Evolutionary conservation across 2,113 vertebrate genomes (phyloP), one percentile per base, ranked within the genome.

Genomic region (Geococcyx californianus): DNA sequence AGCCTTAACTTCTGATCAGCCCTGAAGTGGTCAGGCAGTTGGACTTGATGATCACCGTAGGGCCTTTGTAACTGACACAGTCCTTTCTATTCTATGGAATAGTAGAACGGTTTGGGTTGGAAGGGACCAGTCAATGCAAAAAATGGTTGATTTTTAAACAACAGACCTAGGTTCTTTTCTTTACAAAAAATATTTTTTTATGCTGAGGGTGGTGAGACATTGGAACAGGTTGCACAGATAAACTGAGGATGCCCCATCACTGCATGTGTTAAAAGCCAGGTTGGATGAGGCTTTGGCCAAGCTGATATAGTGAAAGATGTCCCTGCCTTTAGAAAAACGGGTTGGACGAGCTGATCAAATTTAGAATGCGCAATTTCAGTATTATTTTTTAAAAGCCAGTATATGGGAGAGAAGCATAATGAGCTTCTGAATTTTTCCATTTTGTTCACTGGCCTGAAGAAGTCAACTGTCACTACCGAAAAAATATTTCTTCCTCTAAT

Each of bases 311-410:
- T 40, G 13, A 56, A 83, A 33, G 7, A 23, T 36, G 14, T 23
- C 25, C 25, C 20, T 31, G n/a, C 6, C 10, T 31, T 24, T 0
- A 2, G n/a, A n/a, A 63, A 11, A 4, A n/a, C 16, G 5, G 25
- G 8, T 5, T 68, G 47, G 31, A 80, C 52, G 40, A 73, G 19
- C 17, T 34, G 38, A 67, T 52, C 29, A 79, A 79, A 72, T 3
- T 16, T 3, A 66, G 19, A 90, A 60, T 62, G n/a, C 7, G 74
- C 11, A 4, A 17, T 58, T 83, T 89, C 14, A 45, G 21, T 25
- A 38, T 11, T 69, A 20, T 20, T 88, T 85, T 51, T 28, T 5
- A 56, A 64, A 79, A 75, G 54, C 4, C 29, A 34, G 26, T 21
- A 56, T 1, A 1, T 56, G 21, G 7, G 10, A 72, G 28, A 76